A percentile compares a stretch with the other conserved stretches of the same genome.
These are phyloP conservation scores for Hucho hucho DNA, from an alignment of 2,113 vertebrate genomes.

Conservation along the genomic window DNA sequence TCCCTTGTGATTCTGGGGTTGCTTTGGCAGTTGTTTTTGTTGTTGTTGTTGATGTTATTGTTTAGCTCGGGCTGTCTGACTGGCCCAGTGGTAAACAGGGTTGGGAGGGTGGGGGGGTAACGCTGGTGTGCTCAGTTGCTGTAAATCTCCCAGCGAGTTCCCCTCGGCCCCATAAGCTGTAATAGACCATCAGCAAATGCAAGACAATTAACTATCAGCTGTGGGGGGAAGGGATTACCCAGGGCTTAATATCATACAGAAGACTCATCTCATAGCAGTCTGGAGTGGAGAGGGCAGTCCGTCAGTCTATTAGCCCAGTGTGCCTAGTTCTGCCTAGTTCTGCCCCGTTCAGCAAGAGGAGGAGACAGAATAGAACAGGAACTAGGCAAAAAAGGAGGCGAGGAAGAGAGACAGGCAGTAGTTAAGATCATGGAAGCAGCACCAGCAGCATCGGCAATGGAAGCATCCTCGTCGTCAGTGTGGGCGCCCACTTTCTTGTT, in stretches of 20 bases:
- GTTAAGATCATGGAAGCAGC: slow-evolving; percentile 1
- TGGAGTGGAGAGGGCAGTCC: slow-evolving; percentile 20
- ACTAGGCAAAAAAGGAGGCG: slow-evolving; percentile 38
- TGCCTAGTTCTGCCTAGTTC: slow-evolving; percentile 39
- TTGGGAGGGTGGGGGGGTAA: slow-evolving; percentile 35
- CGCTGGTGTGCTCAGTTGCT: neutral
- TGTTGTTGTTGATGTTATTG: slow-evolving; percentile 65
- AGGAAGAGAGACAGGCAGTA: slow-evolving; percentile 15
- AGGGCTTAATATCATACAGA: slow-evolving; percentile 49
- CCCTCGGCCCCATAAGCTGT: slow-evolving; percentile 64
- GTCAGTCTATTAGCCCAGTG: slow-evolving; percentile 40
- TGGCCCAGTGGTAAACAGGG: slow-evolving; percentile 65
- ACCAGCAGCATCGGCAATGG: slow-evolving; percentile 50
- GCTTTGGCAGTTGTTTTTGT: slow-evolving; percentile 35
- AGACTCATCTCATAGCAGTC: slow-evolving; percentile 47
- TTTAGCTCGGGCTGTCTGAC: slow-evolving; percentile 52
- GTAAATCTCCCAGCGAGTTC: slow-evolving; percentile 36
- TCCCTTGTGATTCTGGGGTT: slow-evolving; percentile 32
- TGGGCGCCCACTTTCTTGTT: slow-evolving; percentile 20
- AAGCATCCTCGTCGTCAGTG: neutral
- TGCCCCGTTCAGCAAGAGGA: slow-evolving; percentile 35
- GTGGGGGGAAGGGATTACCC: slow-evolving; percentile 44
- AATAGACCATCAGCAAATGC: slow-evolving; percentile 72
- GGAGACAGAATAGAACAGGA: slow-evolving; percentile 19
- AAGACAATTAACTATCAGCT: slow-evolving; percentile 72